Percentiles rank a stretch among this genome's conserved stretches.
phyloP scores from a whole-genome alignment of 37 sponge, comb jelly and placozoan genomes.

The Spongilla lacustris region DNA sequence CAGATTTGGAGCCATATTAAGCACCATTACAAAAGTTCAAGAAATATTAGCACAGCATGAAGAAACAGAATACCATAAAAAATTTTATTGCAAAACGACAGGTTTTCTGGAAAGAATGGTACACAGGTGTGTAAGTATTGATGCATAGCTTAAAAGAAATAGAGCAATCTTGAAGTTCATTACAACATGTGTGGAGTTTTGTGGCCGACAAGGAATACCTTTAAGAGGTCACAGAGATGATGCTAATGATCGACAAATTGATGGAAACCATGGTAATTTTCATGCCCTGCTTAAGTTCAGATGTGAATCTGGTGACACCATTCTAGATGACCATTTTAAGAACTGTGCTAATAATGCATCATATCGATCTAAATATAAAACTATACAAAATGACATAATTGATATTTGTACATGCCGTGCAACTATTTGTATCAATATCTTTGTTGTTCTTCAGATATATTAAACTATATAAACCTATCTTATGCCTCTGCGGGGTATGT shows the following conservation, averaged over 20 bases:
- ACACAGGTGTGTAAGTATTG: background rate
- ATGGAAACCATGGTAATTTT: constrained; percentile 42
- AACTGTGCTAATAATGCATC: constrained; percentile 60
- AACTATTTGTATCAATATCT: no score
- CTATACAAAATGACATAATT: constrained; percentile 55
- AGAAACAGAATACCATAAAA: constrained; percentile 8
- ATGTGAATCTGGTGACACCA: constrained; percentile 29
- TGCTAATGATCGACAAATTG: constrained; percentile 11
- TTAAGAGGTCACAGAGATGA: background rate
- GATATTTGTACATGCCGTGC: no score
- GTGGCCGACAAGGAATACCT: constrained; percentile 43
- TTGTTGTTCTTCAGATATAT: no score
- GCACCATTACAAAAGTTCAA: background rate
- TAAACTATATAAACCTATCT: no score
- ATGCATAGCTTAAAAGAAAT: background rate
- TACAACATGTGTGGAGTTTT: constrained; percentile 43
- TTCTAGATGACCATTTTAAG: constrained; percentile 53
- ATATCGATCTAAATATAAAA: constrained; percentile 58
- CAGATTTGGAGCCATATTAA: background rate
- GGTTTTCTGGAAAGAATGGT: no score
- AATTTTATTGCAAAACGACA: no score
- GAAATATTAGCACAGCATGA: constrained; percentile 13
- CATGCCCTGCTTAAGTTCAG: constrained; percentile 35
- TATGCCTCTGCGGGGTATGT: no score
- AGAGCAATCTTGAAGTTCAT: constrained; percentile 24